Percentiles rank a stretch among this genome's conserved stretches.
Conservation (phyloP, 1,140 invertebrate species). For the Neuroterus valhalla region DNA sequence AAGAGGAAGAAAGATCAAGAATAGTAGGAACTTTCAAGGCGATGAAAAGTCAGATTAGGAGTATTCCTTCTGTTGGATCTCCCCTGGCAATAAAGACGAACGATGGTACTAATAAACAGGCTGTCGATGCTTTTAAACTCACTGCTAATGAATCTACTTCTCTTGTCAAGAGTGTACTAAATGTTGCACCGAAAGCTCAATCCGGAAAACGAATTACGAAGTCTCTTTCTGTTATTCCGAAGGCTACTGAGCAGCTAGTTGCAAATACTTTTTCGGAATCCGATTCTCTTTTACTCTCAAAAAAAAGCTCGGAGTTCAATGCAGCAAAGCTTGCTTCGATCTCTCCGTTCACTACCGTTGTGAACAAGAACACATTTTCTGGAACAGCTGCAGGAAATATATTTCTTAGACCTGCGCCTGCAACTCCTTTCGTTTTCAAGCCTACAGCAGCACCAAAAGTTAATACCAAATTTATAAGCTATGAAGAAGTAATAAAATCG, state of each 20-base stretch:
- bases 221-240: not conserved
- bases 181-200: not conserved
- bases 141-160: not conserved
- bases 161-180: not conserved
- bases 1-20: constrained; percentile 48
- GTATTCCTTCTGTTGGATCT: not conserved
- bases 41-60: constrained; percentile 13
- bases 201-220: not conserved
- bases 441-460: not conserved
- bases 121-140: constrained; percentile 1
- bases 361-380: constrained; percentile 57
- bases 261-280: not conserved
- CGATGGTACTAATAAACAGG: not conserved
- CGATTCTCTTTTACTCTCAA: not conserved
- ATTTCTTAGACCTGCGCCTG: constrained; percentile 61
- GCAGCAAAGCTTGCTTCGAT: not conserved
- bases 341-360: constrained; percentile 39
- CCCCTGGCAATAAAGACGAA: constrained; percentile 4
- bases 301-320: not conserved
- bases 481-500: constrained; percentile 1
- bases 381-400: constrained; percentile 44
- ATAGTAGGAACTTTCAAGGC: not conserved
- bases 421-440: not conserved
- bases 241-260: not conserved
- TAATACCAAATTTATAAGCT: not conserved